A percentile compares a stretch with the other conserved stretches of the same genome.
These are phyloP conservation scores for Alsophila aescularia DNA, from an alignment of 2,888 invertebrate species.

Conservation along the genomic window DNA sequence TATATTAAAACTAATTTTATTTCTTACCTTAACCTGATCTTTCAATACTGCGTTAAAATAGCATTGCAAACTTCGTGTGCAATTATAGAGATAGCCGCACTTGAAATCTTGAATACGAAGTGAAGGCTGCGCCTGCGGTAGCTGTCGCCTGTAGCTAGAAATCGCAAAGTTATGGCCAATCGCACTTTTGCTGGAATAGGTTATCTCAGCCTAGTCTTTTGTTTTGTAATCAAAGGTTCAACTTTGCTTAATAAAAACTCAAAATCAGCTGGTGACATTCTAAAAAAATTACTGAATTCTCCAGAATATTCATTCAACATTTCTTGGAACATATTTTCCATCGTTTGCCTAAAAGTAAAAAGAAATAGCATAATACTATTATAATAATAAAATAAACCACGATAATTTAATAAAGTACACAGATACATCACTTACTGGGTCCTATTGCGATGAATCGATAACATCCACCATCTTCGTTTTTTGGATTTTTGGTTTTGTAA, in stretches of 20 bases:
- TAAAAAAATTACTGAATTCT: slow-evolving; percentile 24
- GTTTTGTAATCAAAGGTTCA: slow-evolving; percentile 18
- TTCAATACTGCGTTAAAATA: too few relatives aligned
- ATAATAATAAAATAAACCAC: too few relatives aligned
- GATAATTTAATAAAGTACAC: too few relatives aligned
- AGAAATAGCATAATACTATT: too few relatives aligned
- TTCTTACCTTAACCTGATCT: too few relatives aligned
- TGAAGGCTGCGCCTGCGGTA: slow-evolving; percentile 29
- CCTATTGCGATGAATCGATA: too few relatives aligned
- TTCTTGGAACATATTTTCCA: slow-evolving; percentile 22
- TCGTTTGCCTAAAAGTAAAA: slow-evolving; percentile 14
- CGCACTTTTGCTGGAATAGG: slow-evolving; percentile 30
- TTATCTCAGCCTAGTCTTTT: slow-evolving; percentile 23
- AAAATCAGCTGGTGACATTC: slow-evolving; percentile 23
- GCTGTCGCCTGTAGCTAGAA: slow-evolving; percentile 33
- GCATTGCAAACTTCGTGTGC: slow-evolving; percentile 29
- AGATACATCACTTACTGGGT: too few relatives aligned
- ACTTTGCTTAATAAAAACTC: slow-evolving; percentile 20
- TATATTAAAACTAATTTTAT: too few relatives aligned
- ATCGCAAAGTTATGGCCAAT: slow-evolving; percentile 30
- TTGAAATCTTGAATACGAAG: slow-evolving; percentile 32
- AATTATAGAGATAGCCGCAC: slow-evolving; percentile 29
- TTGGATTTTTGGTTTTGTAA: too few relatives aligned
- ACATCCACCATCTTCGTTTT: too few relatives aligned
- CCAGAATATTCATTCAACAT: slow-evolving; percentile 21